Percentiles rank a stretch among this genome's conserved stretches.
Evolutionary conservation across 35 echinoderm and acorn worm genomes (phyloP).

Genomic region (Acanthaster planci): DNA sequence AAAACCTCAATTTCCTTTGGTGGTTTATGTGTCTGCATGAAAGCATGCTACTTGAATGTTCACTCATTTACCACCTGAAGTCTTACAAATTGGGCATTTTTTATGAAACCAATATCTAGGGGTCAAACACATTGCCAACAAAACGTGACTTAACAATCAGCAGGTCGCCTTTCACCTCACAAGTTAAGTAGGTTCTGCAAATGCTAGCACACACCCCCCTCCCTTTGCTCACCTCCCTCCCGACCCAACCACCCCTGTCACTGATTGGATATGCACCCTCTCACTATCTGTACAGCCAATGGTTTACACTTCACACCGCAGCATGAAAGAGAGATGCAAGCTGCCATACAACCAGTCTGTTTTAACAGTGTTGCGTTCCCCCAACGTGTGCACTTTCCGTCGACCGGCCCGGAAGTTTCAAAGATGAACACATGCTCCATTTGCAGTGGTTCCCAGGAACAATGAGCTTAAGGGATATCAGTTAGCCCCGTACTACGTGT

Average conservation of each 20-base stretch:
- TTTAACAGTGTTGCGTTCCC: conserved; percentile 31
- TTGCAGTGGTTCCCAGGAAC: conserved; percentile 1
- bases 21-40: too few species aligned
- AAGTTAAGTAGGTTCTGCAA: conserved; percentile 28
- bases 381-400: conserved; percentile 15
- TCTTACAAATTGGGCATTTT: too few species aligned
- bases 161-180: conserved; percentile 2
- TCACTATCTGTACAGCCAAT: background rate
- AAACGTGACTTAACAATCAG: conserved; percentile 29
- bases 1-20: too few species aligned
- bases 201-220: background rate
- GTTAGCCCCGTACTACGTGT: conserved; percentile 24
- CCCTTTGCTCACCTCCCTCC: background rate
- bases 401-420: conserved; percentile 8
- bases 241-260: background rate
- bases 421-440: conserved; percentile 25
- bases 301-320: conserved; percentile 9
- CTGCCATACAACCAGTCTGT: conserved; percentile 22
- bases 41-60: too few species aligned
- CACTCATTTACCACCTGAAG: too few species aligned
- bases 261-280: conserved; percentile 18
- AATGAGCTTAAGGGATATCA: background rate
- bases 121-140: background rate
- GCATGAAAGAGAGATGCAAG: background rate
- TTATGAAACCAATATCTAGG: too few species aligned